Base-by-base conservation (phyloP, 2,888 invertebrate genomes). In the Drosophila phalerata region DNA sequence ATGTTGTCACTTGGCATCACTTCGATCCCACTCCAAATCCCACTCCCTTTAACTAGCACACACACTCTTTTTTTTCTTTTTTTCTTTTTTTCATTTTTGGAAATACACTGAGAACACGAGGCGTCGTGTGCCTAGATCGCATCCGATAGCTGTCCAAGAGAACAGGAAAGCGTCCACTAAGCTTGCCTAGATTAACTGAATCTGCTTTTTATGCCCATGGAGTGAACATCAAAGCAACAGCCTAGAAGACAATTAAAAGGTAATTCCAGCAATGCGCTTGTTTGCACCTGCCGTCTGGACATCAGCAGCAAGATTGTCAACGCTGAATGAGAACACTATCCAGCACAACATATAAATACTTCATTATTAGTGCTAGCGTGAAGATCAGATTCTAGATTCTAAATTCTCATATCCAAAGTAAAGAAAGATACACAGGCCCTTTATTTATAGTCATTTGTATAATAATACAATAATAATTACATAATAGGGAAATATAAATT, bases 251-350 rank as follows among this genome's bases (percentile, higher is more conserved):
- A 82, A 82, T 84, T 82, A 82, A 82, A 81, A 76, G 53, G 64
- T 70, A 69, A 82, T 82, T 81, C 82, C 71, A 77, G 67, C 81
- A 69, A 83, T 84, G 80, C 78, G 81, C 42, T 68, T 69, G 78
- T 57, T 84, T 83, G 82, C 82, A 83, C 82, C 82, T 83, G 82
- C 82, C 78, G 78, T 62, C 78, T 61, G 80, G 61, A 68, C 82
- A 84, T 83, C 82, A 83, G 28, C 69, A 55, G 49, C 69, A 67
- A 66, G 58, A 60, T 71, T 78, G 79, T 72, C 81, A 81, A 71
- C 78, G 37, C 55, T 62, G 58, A 40, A 37, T 49, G 34, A 28
- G 55, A 65, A 67, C 76, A 65, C 78, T 30, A 34, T 19, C 10
- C 61, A 37, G 47, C 25, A 52, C 10, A 43, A 9, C 2, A 13